A percentile compares a stretch with the other conserved stretches of the same genome.
Conservation (phyloP, 2,797 vertebrate species). For the Microhierax caerulescens region DNA sequence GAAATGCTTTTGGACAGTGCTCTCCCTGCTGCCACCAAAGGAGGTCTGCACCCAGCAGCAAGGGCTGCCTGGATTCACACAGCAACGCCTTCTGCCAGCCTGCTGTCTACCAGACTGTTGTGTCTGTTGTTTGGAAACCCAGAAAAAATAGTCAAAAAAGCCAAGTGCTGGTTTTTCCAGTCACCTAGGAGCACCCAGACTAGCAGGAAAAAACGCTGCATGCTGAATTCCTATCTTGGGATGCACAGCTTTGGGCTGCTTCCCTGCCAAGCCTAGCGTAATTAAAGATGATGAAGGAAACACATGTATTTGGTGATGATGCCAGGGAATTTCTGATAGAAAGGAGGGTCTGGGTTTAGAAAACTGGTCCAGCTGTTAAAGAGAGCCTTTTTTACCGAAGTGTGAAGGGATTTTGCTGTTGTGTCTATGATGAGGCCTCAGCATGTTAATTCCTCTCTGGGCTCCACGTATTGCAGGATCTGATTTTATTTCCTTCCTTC, state of each 20-base stretch:
- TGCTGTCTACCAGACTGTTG: not conserved
- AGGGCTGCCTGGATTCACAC: not conserved
- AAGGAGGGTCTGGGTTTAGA: not conserved
- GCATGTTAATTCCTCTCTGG: not conserved
- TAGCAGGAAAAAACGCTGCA: conserved; percentile 30
- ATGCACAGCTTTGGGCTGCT: not conserved
- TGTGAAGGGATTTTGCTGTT: not conserved
- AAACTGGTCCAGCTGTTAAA: not conserved
- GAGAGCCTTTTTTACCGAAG: not conserved
- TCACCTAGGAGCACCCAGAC: conserved; percentile 30
- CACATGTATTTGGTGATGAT: not conserved
- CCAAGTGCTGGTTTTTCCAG: not conserved
- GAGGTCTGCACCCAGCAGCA: not conserved
- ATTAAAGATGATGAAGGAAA: conserved; percentile 28
- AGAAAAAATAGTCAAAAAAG: conserved; percentile 1
- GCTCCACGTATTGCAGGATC: not conserved
- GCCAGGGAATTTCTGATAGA: conserved; percentile 35
- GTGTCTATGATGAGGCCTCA: not conserved
- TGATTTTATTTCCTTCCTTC: not conserved
- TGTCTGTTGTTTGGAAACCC: conserved; percentile 34
- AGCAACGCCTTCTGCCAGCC: rapidly evolving
- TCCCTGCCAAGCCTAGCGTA: conserved; percentile 22
- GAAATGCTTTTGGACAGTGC: rapidly evolving
- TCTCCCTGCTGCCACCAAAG: not conserved
- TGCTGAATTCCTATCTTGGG: conserved; percentile 30